A percentile compares a stretch with the other conserved stretches of the same genome.
Evolutionary conservation across 2,888 invertebrate species (phyloP).

Genomic region (Harpalus rufipes): DNA sequence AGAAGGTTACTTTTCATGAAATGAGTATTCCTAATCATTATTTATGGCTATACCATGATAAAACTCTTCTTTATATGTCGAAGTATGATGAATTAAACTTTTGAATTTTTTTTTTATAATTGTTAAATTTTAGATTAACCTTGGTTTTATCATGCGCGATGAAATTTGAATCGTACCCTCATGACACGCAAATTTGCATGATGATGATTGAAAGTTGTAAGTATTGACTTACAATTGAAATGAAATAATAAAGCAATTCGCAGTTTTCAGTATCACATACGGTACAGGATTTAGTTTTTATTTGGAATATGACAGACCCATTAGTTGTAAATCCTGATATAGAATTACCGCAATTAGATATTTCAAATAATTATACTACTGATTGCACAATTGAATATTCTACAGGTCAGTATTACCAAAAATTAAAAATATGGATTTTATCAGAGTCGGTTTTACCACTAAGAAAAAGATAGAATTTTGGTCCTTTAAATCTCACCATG

Average conservation of each 20-base stretch:
- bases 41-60: conserved; percentile 94
- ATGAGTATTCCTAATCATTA: conserved; percentile 97
- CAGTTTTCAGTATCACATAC: conserved; percentile 88
- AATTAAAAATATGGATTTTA: no score
- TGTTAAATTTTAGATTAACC: conserved; percentile 84
- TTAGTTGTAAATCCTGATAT: conserved; percentile 93
- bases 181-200: conserved; percentile 95
- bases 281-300: conserved; percentile 92
- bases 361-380: conserved; percentile 91
- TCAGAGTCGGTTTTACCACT: no score
- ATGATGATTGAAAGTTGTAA: conserved; percentile 97
- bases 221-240: conserved; percentile 75
- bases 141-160: conserved; percentile 94
- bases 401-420: conserved; percentile 79
- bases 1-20: conserved; percentile 94
- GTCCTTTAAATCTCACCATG: no score
- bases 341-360: conserved; percentile 92
- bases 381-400: conserved; percentile 93
- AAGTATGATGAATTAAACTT: conserved; percentile 81
- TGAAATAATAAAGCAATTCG: conserved; percentile 35
- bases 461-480: no score
- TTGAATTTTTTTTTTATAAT: conserved; percentile 38
- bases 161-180: conserved; percentile 96
- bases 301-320: conserved; percentile 93
- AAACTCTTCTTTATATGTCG: conserved; percentile 94